Base-by-base conservation (phyloP, 1,140 invertebrate genomes). In the Drosophila parabipectinata region DNA sequence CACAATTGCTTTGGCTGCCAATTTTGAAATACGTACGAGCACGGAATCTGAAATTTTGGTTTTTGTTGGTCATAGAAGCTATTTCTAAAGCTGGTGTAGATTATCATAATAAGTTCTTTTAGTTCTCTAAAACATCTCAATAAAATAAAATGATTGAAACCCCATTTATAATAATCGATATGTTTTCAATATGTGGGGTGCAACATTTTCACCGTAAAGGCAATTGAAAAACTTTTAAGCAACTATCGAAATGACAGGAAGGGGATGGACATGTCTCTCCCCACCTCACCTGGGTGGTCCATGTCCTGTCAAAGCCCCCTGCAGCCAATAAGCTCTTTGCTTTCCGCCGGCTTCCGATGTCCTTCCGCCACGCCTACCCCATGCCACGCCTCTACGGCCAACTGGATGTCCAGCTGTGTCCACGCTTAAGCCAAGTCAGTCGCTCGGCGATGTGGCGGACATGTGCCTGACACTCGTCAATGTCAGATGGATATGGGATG, bases 391-490 rank as follows among this genome's bases (percentile, higher is more conserved):
- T 18, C 44, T 9, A 24, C 44, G 14, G 47, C 26, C 63, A 64
- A 69, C 52, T 69, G 63, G 67, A 57, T 69, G 67, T 71, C 67
- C 67, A 71, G 67, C 64, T 71, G 67, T 37, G 67, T 69, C 67
- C 67, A 71, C 67, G 67, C 67, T 71, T 71, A 57, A 71, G 67
- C 63, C 67, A 71, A 69, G 32, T 71, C 52, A 71, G 53, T 28
- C 26, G 63, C 63, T 12, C 44, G 67, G 67, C 67, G 45, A 28
- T 71, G 67, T 32, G 63, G 67, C 64, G 67, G 67, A 71, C 64
- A 71, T 71, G 67, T 71, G 67, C 44, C 67, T 71, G 67, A 71
- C 67, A 71, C 67, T 69, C 67, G 67, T 71, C 67, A 71, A 56
- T 69, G 67, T 71, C 67, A 71, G 67, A 64, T 57, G 64, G 59